Evolutionary conservation across 2,113 vertebrate genomes (phyloP).

Genomic region (Tautogolabrus adspersus): DNA sequence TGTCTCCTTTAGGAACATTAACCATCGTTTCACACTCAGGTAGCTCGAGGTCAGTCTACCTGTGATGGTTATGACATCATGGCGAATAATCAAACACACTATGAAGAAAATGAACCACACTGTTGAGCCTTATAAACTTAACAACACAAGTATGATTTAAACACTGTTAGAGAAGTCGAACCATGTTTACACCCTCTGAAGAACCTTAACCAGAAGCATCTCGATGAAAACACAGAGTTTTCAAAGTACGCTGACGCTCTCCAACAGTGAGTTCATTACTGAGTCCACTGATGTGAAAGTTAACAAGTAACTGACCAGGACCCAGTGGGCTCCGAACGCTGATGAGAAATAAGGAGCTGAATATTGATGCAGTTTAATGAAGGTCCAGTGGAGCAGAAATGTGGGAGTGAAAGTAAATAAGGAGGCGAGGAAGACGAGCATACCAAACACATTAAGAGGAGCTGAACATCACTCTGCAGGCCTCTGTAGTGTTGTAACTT

Average conservation of each 20-base stretch:
- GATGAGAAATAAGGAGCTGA: conserved; percentile 10
- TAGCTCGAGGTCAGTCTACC: no score
- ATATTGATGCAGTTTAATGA: conserved; percentile 27
- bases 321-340: conserved; percentile 14
- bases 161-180: no score
- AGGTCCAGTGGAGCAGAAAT: conserved; percentile 3
- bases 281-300: conserved; percentile 6
- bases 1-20: no score
- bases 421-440: neutral
- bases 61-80: no score
- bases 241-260: neutral
- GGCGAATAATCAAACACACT: no score
- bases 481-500: no score
- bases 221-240: neutral
- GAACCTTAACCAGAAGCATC: neutral
- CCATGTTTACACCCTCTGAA: neutral
- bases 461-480: no score
- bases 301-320: conserved; percentile 13
- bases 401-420: conserved; percentile 2
- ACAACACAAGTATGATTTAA: no score
- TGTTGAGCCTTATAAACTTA: no score
- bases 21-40: no score
- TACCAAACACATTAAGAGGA: neutral
- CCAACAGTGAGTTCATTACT: conserved; percentile 10
- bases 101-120: no score